Percentiles rank a stretch among this genome's conserved stretches.
phyloP scores from a whole-genome alignment of 2,888 invertebrate genomes.

The Cephus pulcher region DNA sequence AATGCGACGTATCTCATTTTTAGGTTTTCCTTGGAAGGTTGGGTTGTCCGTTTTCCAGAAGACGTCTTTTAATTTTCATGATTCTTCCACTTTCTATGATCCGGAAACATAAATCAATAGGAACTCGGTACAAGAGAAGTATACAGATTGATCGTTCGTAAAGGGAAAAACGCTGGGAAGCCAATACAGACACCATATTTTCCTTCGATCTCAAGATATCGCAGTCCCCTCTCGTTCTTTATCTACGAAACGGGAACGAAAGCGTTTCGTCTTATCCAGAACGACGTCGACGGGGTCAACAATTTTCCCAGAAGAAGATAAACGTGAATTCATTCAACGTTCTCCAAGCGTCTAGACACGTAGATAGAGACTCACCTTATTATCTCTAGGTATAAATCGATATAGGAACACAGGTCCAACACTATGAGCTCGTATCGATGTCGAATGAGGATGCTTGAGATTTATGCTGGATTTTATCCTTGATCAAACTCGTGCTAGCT shows the following conservation, averaged over 20 bases:
- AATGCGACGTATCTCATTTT: background rate
- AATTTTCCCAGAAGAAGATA: background rate
- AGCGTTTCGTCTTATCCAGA: background rate
- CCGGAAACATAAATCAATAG: background rate
- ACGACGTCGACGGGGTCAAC: background rate
- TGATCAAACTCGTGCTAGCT: background rate
- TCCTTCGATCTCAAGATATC: background rate
- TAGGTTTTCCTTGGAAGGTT: no score
- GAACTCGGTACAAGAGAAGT: no score
- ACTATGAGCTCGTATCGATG: no score
- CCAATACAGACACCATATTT: no score
- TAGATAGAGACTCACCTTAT: no score
- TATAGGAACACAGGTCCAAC: no score
- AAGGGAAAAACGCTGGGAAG: no score
- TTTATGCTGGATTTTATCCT: background rate
- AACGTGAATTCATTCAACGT: background rate
- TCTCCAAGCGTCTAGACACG: background rate
- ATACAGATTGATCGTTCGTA: no score
- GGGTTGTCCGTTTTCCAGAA: background rate
- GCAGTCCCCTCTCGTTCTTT: background rate
- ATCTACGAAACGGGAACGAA: background rate
- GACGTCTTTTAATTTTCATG: background rate
- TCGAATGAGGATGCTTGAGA: no score
- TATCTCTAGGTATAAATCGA: no score
- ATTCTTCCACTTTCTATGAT: background rate